phyloP scores from a whole-genome alignment of 2,888 invertebrate genomes.

The Lepidochitona cinerea region DNA sequence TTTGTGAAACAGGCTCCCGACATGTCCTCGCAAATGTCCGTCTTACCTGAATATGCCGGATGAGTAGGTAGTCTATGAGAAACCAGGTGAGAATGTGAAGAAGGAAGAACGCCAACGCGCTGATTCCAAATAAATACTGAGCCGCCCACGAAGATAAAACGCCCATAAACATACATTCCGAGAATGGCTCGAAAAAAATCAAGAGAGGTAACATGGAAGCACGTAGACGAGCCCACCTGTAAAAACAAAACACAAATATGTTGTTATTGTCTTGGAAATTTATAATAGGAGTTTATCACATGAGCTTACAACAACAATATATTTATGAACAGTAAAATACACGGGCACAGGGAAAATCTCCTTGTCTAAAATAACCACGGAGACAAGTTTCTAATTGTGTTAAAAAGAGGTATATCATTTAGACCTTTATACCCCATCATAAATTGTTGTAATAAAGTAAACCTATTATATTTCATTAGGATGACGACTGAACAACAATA shows the following conservation, averaged over 20 bases:
- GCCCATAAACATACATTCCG: conserved; percentile 95
- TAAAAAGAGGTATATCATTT: too few species aligned
- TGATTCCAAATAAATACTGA: conserved; percentile 85
- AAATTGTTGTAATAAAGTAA: too few species aligned
- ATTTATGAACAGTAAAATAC: too few species aligned
- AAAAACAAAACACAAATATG: not conserved
- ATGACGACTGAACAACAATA: too few species aligned
- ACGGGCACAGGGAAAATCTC: too few species aligned
- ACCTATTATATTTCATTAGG: not conserved
- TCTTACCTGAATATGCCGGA: conserved; percentile 71
- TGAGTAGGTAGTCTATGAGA: conserved; percentile 93
- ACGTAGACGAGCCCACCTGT: conserved; percentile 94
- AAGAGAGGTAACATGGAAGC: conserved; percentile 96
- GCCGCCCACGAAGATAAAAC: conserved; percentile 93
- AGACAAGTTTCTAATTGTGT: too few species aligned
- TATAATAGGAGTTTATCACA: not conserved
- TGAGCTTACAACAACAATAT: too few species aligned
- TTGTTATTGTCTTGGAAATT: not conserved
- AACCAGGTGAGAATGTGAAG: conserved; percentile 96
- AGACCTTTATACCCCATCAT: too few species aligned
- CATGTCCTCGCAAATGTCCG: too few species aligned
- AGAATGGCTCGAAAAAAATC: conserved; percentile 92
- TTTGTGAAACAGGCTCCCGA: too few species aligned
- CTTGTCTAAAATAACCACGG: too few species aligned
- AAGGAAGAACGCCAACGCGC: conserved; percentile 91